Evolutionary conservation across 2,888 invertebrate species (phyloP).

Genomic region (Tenthredo livida): DNA sequence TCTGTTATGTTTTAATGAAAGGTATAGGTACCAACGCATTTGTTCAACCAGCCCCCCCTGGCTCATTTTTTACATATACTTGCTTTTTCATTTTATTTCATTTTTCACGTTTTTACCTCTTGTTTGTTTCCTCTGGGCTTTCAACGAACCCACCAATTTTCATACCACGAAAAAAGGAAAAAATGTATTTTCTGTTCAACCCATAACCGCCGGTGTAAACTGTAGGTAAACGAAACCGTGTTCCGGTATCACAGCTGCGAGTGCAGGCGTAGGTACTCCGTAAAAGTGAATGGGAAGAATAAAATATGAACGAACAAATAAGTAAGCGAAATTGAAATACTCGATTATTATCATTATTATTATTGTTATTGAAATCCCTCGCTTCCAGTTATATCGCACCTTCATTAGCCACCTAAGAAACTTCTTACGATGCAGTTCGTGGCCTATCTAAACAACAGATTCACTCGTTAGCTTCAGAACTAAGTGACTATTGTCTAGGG

Average conservation of each 20-base stretch:
- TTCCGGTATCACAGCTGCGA: background rate
- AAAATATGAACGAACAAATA: too few species aligned
- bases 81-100: background rate
- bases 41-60: background rate
- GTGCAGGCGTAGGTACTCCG: too few species aligned
- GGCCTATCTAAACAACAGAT: background rate
- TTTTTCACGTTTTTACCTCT: background rate
- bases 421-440: conserved; percentile 13
- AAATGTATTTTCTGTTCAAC: background rate
- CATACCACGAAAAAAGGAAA: background rate
- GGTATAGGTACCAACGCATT: background rate
- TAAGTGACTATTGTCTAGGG: conserved; percentile 24
- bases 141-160: background rate
- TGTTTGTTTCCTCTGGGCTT: background rate
- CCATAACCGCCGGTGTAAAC: background rate
- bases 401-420: background rate
- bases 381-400: background rate
- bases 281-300: background rate
- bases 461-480: background rate
- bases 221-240: background rate
- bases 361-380: background rate
- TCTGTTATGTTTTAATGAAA: background rate
- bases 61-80: background rate
- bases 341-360: background rate
- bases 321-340: background rate